phyloP scores from a whole-genome alignment of 1,140 invertebrate genomes.

The Octopus sinensis region DNA sequence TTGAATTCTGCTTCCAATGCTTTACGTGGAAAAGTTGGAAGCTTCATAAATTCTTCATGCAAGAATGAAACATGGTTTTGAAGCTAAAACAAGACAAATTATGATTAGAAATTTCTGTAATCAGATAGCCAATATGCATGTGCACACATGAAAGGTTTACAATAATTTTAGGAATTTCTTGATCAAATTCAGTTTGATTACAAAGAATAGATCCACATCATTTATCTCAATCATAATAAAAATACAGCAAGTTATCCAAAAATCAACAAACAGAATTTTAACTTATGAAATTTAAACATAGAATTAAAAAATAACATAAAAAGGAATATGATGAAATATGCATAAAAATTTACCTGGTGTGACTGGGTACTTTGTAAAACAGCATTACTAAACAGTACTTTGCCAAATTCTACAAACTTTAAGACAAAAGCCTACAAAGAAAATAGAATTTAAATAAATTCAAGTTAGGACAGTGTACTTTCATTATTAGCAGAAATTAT shows the following conservation, averaged over 20 bases:
- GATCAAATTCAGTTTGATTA: not conserved
- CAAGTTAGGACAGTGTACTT: too few relatives aligned
- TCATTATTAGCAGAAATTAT: too few relatives aligned
- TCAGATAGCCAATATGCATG: too few relatives aligned
- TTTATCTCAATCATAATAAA: too few relatives aligned
- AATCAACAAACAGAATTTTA: too few relatives aligned
- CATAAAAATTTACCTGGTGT: slow-evolving; percentile 47
- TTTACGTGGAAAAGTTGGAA: slow-evolving; percentile 96
- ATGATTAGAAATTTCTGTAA: not conserved
- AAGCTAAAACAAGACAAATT: slow-evolving; percentile 34
- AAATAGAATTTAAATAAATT: not conserved
- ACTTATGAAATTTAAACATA: too few relatives aligned
- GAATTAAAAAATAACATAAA: too few relatives aligned
- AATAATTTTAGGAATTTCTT: not conserved
- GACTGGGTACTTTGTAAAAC: slow-evolving; percentile 58
- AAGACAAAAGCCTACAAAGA: slow-evolving; percentile 71
- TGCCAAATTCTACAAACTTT: slow-evolving; percentile 97
- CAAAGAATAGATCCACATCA: too few relatives aligned
- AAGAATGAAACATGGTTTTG: slow-evolving; percentile 72
- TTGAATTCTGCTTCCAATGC: slow-evolving; percentile 94
- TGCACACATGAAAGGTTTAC: too few relatives aligned
- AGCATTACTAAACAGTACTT: slow-evolving; percentile 65
- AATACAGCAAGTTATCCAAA: too few relatives aligned
- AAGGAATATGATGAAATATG: too few relatives aligned
- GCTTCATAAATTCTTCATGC: slow-evolving; percentile 97